phyloP scores from a whole-genome alignment of 2,888 invertebrate genomes.

The Ophion ventricosus region DNA sequence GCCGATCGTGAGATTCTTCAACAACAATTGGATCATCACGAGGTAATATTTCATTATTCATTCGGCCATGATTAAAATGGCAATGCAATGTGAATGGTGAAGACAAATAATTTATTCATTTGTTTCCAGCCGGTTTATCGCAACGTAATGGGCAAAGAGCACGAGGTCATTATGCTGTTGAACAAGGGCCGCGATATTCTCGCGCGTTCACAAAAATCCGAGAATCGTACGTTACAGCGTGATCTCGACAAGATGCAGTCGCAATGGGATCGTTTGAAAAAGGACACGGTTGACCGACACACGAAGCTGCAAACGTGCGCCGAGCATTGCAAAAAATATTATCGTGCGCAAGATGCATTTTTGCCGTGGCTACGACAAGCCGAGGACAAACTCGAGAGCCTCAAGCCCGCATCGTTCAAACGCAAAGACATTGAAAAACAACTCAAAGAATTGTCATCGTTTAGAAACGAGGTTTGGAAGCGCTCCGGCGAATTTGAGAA shows the following conservation, averaged over 20 bases:
- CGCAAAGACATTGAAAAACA: constrained; percentile 94
- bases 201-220: constrained; percentile 82
- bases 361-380: constrained; percentile 94
- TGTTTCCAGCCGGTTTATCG: constrained; percentile 89
- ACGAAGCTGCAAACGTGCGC: constrained; percentile 93
- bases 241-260: constrained; percentile 95
- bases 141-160: constrained; percentile 94
- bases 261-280: constrained; percentile 96
- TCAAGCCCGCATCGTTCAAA: constrained; percentile 92
- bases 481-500: constrained; percentile 97
- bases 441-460: constrained; percentile 92
- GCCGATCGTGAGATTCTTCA: constrained; percentile 93
- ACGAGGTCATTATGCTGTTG: constrained; percentile 96
- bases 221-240: constrained; percentile 87
- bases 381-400: constrained; percentile 92
- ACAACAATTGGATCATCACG: constrained; percentile 94
- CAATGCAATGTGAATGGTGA: not conserved
- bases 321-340: constrained; percentile 96
- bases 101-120: not conserved
- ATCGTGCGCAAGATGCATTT: constrained; percentile 92
- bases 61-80: not conserved
- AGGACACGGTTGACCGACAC: constrained; percentile 94
- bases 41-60: constrained; percentile 81
- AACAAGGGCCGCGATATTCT: constrained; percentile 93
- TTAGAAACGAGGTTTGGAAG: constrained; percentile 97